Percentiles rank a stretch among this genome's conserved stretches.
These are phyloP conservation scores for Cirrhinus mrigala DNA, from an alignment of 2,797 vertebrate genomes.

Conservation along the genomic window DNA sequence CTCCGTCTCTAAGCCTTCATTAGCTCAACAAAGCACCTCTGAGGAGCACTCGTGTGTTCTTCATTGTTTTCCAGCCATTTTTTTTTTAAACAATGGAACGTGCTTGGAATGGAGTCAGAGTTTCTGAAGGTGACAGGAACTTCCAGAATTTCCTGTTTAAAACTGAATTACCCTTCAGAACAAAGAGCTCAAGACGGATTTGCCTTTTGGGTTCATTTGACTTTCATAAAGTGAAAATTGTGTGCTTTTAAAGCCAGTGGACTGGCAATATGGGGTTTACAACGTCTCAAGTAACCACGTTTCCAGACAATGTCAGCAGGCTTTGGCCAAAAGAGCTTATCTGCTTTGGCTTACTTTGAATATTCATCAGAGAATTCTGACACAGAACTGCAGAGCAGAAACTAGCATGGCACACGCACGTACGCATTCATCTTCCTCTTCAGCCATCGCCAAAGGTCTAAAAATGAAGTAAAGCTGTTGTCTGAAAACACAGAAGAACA, in stretches of 20 bases:
- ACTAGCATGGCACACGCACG: not conserved
- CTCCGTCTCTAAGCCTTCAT: not conserved
- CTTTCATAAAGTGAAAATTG: conserved; percentile 42
- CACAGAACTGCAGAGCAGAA: conserved; percentile 21
- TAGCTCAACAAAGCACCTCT: not conserved
- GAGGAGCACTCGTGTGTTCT: not conserved
- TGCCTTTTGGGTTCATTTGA: conserved; percentile 40
- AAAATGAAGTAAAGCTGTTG: conserved; percentile 17
- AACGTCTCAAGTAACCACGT: conserved; percentile 33
- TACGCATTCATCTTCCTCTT: conserved; percentile 21
- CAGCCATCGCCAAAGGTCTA: not conserved
- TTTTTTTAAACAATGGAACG: conserved; percentile 13
- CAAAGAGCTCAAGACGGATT: conserved; percentile 24
- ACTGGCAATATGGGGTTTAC: conserved; percentile 29
- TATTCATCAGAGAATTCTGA: conserved; percentile 24
- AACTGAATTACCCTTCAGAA: conserved; percentile 45
- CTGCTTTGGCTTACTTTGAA: conserved; percentile 22
- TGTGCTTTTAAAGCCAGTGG: conserved; percentile 36
- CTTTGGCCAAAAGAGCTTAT: conserved; percentile 34
- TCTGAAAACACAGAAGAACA: conserved; percentile 37
- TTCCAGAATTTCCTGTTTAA: conserved; percentile 56
- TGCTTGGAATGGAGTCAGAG: conserved; percentile 5
- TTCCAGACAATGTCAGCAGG: conserved; percentile 27
- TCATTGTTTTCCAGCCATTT: not conserved
- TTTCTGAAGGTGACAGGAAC: conserved; percentile 32